These are phyloP conservation scores for Hucho hucho DNA, from an alignment of 2,113 vertebrate genomes.

Conservation along the genomic window DNA sequence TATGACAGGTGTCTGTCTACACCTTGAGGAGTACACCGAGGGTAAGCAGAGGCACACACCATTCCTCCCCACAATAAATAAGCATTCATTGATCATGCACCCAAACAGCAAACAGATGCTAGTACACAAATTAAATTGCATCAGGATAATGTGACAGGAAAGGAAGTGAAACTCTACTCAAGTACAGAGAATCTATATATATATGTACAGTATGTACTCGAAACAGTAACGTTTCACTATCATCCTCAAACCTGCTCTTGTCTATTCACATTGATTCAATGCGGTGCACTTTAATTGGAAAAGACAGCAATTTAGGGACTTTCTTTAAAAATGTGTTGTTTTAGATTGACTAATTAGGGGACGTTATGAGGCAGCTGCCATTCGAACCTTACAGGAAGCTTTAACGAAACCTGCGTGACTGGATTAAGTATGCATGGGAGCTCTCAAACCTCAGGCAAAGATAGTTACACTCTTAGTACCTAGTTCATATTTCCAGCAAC, in stretches of 20 bases:
- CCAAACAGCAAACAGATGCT: slow-evolving; percentile 37
- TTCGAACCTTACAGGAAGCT: slow-evolving; percentile 11
- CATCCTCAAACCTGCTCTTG: neutral
- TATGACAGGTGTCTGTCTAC: neutral
- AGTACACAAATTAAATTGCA: slow-evolving; percentile 17
- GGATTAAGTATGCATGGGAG: neutral
- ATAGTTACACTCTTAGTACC: neutral
- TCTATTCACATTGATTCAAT: neutral
- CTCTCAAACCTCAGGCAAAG: slow-evolving; percentile 8
- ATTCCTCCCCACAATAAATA: neutral
- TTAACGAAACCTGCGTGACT: neutral
- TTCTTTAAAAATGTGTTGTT: neutral
- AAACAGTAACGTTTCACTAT: slow-evolving; percentile 8
- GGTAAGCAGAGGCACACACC: neutral
- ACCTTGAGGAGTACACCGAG: neutral
- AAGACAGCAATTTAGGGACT: neutral
- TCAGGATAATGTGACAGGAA: neutral
- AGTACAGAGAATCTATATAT: neutral
- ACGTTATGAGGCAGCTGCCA: slow-evolving; percentile 24
- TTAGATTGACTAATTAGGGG: slow-evolving; percentile 12
- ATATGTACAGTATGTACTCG: neutral
- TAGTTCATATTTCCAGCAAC: slow-evolving; percentile 13
- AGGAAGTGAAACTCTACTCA: neutral
- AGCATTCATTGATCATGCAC: slow-evolving; percentile 27
- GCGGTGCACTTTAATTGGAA: neutral